These are phyloP conservation scores for Apeltes quadracus DNA, from an alignment of 2,113 vertebrate genomes.

Conservation along the genomic window DNA sequence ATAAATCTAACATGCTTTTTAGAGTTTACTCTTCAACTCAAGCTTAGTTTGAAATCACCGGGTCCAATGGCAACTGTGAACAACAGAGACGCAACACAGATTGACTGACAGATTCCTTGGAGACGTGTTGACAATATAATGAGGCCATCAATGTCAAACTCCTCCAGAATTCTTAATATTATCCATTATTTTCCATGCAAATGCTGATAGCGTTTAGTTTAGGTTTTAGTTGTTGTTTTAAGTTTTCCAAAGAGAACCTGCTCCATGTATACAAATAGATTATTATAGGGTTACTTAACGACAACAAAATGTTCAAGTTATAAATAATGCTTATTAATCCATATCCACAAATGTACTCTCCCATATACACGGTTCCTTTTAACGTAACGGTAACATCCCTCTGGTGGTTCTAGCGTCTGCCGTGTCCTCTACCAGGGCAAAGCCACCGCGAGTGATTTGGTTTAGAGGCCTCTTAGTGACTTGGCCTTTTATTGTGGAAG, in stretches of 20 bases:
- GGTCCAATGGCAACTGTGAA: slow-evolving; percentile 4
- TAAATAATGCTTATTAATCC: neutral
- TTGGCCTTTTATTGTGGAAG: too few species aligned
- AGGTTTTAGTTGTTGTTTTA: neutral
- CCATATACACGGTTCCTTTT: neutral
- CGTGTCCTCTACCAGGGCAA: neutral
- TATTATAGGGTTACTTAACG: neutral
- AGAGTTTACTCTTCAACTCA: slow-evolving; percentile 1
- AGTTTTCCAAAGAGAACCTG: neutral
- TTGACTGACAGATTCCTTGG: slow-evolving; percentile 12
- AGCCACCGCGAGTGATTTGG: neutral
- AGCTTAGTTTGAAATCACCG: neutral
- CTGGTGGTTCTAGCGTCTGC: neutral
- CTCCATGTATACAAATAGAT: neutral
- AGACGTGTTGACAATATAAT: slow-evolving; percentile 7
- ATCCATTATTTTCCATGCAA: neutral
- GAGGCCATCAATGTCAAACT: neutral
- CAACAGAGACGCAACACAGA: slow-evolving; percentile 20
- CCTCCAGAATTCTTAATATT: neutral
- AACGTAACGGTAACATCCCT: neutral
- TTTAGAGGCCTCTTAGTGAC: neutral
- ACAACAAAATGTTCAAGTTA: neutral
- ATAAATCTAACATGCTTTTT: neutral
- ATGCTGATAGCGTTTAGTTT: neutral
- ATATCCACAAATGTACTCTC: neutral